Conservation (phyloP, 2,113 vertebrate genomes). For the Melanotaenia duboulayi region DNA sequence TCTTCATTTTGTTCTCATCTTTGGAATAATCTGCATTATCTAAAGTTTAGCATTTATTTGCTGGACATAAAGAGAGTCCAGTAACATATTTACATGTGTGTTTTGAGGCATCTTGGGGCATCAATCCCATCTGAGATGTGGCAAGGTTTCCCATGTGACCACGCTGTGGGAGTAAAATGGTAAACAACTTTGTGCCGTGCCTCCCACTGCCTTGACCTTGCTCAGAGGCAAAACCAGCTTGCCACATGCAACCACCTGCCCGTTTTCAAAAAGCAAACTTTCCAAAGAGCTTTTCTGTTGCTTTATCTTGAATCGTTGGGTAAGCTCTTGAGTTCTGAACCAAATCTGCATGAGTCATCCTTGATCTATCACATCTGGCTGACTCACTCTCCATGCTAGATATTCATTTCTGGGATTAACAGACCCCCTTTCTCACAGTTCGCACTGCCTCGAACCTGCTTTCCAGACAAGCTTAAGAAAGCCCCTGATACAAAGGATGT, state of each 20-base stretch:
- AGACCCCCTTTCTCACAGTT: slow-evolving; percentile 42
- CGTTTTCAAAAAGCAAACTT: slow-evolving; percentile 12
- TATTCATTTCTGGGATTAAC: slow-evolving; percentile 53
- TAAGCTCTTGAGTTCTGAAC: neutral
- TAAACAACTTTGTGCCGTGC: slow-evolving; percentile 59
- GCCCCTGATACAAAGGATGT: slow-evolving; percentile 7
- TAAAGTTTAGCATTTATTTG: slow-evolving; percentile 13
- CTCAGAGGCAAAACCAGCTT: slow-evolving; percentile 33
- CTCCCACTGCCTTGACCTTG: slow-evolving; percentile 47
- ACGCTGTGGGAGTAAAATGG: slow-evolving; percentile 37
- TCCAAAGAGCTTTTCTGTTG: slow-evolving; percentile 37
- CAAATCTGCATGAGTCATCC: slow-evolving; percentile 7
- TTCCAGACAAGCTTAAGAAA: slow-evolving; percentile 29
- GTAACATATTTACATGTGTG: slow-evolving; percentile 32
- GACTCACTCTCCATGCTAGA: neutral
- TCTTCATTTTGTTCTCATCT: neutral
- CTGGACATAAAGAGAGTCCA: neutral
- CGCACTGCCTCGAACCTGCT: slow-evolving; percentile 22
- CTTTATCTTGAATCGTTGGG: slow-evolving; percentile 7
- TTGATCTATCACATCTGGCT: slow-evolving; percentile 29
- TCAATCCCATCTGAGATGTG: slow-evolving; percentile 36
- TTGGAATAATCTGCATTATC: neutral
- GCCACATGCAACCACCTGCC: slow-evolving; percentile 49
- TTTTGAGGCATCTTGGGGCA: slow-evolving; percentile 21
- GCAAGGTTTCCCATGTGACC: slow-evolving; percentile 54